These are phyloP conservation scores for Delphinapterus leucas DNA, from an alignment of 2,113 vertebrate species.

Conservation along the genomic window DNA sequence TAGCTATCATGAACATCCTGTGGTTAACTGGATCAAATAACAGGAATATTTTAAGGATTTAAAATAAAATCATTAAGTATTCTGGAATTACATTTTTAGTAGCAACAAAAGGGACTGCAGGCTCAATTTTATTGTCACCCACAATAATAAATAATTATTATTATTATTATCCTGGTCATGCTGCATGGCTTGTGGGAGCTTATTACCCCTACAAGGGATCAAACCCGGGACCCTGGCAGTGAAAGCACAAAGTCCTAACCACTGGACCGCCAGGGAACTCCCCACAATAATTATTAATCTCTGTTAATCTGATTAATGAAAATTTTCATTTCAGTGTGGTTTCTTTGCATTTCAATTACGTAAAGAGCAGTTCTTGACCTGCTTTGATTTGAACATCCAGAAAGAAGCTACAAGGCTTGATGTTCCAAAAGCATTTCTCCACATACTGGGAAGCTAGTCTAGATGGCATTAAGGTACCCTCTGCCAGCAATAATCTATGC, in stretches of 20 bases:
- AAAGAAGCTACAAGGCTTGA: background rate
- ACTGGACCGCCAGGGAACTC: no score
- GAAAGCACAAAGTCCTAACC: no score
- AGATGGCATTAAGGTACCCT: background rate
- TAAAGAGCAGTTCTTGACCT: background rate
- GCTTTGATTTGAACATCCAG: background rate
- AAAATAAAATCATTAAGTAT: background rate
- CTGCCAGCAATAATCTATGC: background rate
- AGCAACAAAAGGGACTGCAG: background rate
- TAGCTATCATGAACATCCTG: background rate
- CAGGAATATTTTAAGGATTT: background rate
- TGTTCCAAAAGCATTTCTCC: background rate
- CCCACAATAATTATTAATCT: background rate
- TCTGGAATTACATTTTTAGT: background rate
- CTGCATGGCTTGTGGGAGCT: no score
- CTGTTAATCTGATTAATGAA: background rate
- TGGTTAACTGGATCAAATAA: background rate
- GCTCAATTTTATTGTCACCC: background rate
- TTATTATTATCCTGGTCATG: no score
- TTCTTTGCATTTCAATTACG: background rate
- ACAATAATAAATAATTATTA: background rate
- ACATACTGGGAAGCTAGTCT: background rate
- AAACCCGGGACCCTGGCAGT: no score
- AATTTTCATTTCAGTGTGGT: background rate
- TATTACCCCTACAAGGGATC: no score